Conservation (phyloP, 2,113 vertebrate genomes). For the Macaca mulatta region DNA sequence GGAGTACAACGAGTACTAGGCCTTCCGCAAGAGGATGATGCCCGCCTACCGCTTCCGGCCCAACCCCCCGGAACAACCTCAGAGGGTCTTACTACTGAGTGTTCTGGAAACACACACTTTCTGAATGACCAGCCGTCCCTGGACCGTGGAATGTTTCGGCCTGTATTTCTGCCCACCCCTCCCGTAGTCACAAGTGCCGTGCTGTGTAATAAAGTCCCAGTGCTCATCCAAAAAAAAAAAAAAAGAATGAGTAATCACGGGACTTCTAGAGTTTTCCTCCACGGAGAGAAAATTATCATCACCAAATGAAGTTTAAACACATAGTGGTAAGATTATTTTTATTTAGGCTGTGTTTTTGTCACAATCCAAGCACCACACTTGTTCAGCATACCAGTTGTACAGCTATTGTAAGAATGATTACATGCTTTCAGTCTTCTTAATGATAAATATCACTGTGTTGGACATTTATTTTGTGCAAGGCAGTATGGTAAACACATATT, state of each 20-base stretch:
- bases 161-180: not conserved
- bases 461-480: not conserved
- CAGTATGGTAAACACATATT: not conserved
- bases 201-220: constrained; percentile 27
- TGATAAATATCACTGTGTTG: not conserved
- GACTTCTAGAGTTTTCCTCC: not conserved
- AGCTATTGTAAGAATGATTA: not conserved
- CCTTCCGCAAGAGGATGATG: constrained; percentile 98
- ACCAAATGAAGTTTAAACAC: not conserved
- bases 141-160: constrained; percentile 57
- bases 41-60: constrained; percentile 97
- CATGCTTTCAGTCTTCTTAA: not conserved
- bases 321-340: not conserved
- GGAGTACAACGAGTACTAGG: constrained; percentile 95
- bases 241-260: not conserved
- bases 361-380: not conserved
- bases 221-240: not conserved
- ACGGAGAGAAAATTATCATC: not conserved
- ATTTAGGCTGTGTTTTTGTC: not conserved
- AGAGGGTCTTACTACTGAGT: constrained; percentile 97
- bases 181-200: not conserved
- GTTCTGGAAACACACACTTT: constrained; percentile 63
- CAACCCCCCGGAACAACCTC: constrained; percentile 97
- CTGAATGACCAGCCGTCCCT: not conserved
- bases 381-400: not conserved